Conservation (phyloP, 1,140 invertebrate genomes). For the Apis cerana region DNA sequence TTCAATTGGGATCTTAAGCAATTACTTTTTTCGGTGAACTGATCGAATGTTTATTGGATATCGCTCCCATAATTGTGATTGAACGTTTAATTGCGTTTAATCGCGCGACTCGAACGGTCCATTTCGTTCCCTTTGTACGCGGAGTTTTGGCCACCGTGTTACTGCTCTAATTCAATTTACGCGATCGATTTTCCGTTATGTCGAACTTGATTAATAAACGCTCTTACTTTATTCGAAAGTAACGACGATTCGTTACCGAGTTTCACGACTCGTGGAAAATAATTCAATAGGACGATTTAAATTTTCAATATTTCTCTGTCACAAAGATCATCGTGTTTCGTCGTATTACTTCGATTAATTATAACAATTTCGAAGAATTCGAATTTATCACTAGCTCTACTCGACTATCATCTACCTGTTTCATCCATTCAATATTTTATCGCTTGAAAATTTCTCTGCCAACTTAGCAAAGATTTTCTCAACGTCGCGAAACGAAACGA, state of each 20-base stretch:
- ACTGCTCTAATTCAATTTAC: slow-evolving; percentile 1
- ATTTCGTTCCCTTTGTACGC: neutral
- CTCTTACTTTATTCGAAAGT: slow-evolving; percentile 14
- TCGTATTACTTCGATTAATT: neutral
- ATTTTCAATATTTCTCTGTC: slow-evolving; percentile 2
- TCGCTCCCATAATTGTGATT: neutral
- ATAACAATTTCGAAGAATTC: neutral
- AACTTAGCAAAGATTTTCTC: neutral
- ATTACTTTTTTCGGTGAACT: neutral
- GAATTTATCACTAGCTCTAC: neutral
- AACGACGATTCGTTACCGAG: slow-evolving; percentile 19
- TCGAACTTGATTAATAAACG: neutral
- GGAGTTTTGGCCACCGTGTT: neutral
- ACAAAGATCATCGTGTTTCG: neutral
- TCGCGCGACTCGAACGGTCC: neutral
- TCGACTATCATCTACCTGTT: neutral
- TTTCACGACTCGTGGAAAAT: neutral
- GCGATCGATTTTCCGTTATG: neutral
- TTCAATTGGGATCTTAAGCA: neutral
- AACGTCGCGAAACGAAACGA: neutral
- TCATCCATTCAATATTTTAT: neutral
- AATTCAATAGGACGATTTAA: neutral
- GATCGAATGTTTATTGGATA: slow-evolving; percentile 7
- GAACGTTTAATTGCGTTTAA: slow-evolving; percentile 16
- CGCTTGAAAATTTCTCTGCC: neutral